Evolutionary conservation across 2,113 vertebrate species (phyloP), one percentile per base, ranked within the genome.

Genomic region (Rhinoderma darwinii): DNA sequence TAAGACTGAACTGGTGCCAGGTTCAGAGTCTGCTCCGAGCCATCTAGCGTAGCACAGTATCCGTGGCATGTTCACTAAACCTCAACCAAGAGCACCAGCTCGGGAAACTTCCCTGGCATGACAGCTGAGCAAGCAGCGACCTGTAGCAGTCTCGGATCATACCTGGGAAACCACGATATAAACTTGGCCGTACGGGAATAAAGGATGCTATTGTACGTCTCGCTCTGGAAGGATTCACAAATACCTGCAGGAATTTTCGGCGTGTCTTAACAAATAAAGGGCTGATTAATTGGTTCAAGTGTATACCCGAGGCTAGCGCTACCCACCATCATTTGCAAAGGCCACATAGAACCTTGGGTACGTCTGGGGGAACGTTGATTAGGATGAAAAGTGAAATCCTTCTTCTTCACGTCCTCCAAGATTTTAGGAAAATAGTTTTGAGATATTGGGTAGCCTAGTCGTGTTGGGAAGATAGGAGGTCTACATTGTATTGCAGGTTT

Each of bases 191-290:
- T 10, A 51, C 41, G 22, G 18, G 20, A 54, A 82, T 82, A 61
- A 82, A 56, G 50, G 86, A 73, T 2, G 63, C 78, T 50, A 87
- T 87, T 87, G 86, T 87, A 39, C n/a, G 20, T 41, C 41, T 77
- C 32, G 0, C 30, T 25, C 32, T 20, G 41, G 66, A 74, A 61
- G 50, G 78, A 41, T 82, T 50, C 77, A 30, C 78, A 22, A n/a
- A 81, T 72, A 87, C 77, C 85, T 87, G 86, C 66, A 75, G 78
- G 86, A 87, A 82, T 82, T 74, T 87, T 82, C 68, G 74, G 70
- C 86, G 12, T 87, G 86, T 87, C 86, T 74, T 82, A 82, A 87
- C 86, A 75, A 74, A 87, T 87, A 35, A 82, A 44, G 37, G 25
- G 6, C 66, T n/a, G 78, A 75, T 82, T 82, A 87, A 82, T 75